These are phyloP conservation scores for Rallus crepitans DNA, from an alignment of 2,797 vertebrate genomes.

Conservation along the genomic window DNA sequence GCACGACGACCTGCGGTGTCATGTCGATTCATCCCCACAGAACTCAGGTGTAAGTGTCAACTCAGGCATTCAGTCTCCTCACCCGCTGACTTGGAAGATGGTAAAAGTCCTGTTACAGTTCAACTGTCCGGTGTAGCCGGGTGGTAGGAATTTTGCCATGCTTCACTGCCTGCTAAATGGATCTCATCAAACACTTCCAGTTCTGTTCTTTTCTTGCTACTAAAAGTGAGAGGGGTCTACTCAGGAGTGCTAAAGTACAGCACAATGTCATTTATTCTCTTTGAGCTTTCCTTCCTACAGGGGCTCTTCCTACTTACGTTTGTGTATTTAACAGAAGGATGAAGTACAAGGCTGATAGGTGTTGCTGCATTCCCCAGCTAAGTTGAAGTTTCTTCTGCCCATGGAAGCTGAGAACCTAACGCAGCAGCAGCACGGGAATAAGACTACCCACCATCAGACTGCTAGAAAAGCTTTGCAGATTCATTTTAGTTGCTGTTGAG, in stretches of 20 bases:
- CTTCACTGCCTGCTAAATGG: neutral
- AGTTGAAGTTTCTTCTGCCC: neutral
- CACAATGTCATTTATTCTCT: neutral
- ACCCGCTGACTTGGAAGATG: neutral
- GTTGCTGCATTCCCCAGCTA: neutral
- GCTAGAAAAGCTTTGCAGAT: neutral
- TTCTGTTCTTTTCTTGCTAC: neutral
- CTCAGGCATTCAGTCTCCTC: neutral
- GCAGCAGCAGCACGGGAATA: neutral
- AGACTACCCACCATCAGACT: neutral
- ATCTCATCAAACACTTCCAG: neutral
- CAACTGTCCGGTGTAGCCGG: neutral
- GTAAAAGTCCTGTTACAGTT: neutral
- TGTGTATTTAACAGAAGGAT: neutral
- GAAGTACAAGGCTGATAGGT: neutral
- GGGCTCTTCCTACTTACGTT: neutral
- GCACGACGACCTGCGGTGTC: rapidly evolving
- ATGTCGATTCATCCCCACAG: rapidly evolving
- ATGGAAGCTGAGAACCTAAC: rapidly evolving
- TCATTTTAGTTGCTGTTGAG: neutral
- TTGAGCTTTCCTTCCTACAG: neutral
- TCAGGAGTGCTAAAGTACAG: neutral
- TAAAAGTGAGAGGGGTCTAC: neutral
- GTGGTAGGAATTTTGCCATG: neutral
- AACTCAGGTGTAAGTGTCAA: neutral